Evolutionary conservation across 2,888 invertebrate species (phyloP).

Genomic region (Monopis laevigella): DNA sequence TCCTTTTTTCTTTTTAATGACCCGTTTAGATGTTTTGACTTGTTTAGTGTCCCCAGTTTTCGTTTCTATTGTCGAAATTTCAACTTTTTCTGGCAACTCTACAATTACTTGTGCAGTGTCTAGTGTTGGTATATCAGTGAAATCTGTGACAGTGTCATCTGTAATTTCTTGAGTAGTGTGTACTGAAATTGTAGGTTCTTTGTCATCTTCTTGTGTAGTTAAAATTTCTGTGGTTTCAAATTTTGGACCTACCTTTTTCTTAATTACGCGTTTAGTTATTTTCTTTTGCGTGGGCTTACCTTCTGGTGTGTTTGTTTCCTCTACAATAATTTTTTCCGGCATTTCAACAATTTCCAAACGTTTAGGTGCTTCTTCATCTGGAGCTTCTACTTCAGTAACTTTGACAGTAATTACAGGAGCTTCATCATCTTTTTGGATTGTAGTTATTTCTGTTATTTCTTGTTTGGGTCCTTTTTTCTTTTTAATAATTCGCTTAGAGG

Average conservation of each 20-base stretch:
- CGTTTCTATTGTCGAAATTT: constrained; percentile 21
- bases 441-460: constrained; percentile 35
- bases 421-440: constrained; percentile 28
- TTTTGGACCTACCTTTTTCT: constrained; percentile 24
- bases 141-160: constrained; percentile 23
- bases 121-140: constrained; percentile 15
- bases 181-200: constrained; percentile 41
- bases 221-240: constrained; percentile 35
- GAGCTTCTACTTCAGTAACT: constrained; percentile 18
- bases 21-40: constrained; percentile 20
- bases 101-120: constrained; percentile 27
- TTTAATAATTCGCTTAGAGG: constrained; percentile 28
- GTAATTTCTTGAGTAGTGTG: constrained; percentile 34
- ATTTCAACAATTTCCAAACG: constrained; percentile 10
- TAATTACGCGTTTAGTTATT: constrained; percentile 23
- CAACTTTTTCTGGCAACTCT: constrained; percentile 21
- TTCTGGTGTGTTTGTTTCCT: constrained; percentile 27
- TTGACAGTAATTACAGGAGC: constrained; percentile 26
- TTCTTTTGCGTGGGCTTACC: constrained; percentile 25
- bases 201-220: constrained; percentile 47
- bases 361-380: constrained; percentile 10
- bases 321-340: constrained; percentile 27
- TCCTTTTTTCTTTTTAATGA: constrained; percentile 29
- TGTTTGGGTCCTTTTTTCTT: constrained; percentile 29
- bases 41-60: constrained; percentile 29